Evolutionary conservation across 2,113 vertebrate genomes (phyloP).

Genomic region (Hyperoodon ampullatus): DNA sequence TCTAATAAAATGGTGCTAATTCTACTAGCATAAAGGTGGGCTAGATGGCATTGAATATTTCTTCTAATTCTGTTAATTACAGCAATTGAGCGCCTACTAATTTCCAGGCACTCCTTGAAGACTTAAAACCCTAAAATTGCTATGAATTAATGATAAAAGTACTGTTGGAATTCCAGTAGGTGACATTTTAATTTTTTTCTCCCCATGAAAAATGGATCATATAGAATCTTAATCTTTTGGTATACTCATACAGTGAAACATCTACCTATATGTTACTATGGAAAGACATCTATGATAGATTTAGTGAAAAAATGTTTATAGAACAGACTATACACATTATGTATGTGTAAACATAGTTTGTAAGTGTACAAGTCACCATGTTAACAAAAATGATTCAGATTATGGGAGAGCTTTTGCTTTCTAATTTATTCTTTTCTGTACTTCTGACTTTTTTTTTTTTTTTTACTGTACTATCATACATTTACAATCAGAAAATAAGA

Average conservation of each 20-base stretch:
- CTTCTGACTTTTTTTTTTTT: background rate
- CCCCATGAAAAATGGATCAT: slow-evolving; percentile 12
- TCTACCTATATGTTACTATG: background rate
- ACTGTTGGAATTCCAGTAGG: slow-evolving; percentile 5
- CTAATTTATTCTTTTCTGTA: background rate
- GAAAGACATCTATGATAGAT: background rate
- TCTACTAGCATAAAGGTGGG: background rate
- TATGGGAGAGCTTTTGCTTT: background rate
- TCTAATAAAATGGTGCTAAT: background rate
- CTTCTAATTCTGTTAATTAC: background rate
- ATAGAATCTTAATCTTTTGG: background rate
- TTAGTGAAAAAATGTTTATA: slow-evolving; percentile 15
- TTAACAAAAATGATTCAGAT: slow-evolving; percentile 41
- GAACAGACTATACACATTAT: background rate
- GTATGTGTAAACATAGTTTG: background rate
- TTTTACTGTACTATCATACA: background rate
- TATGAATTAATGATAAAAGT: slow-evolving; percentile 54
- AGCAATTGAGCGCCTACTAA: background rate
- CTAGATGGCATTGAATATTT: background rate
- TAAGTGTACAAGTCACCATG: background rate
- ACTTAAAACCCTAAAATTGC: background rate
- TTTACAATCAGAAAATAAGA: slow-evolving; percentile 9
- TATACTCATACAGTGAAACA: background rate
- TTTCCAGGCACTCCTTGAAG: slow-evolving; percentile 16
- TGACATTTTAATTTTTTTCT: slow-evolving; percentile 24